phyloP scores from a whole-genome alignment of 2,888 invertebrate genomes.

The Pristionchus japonicus region DNA sequence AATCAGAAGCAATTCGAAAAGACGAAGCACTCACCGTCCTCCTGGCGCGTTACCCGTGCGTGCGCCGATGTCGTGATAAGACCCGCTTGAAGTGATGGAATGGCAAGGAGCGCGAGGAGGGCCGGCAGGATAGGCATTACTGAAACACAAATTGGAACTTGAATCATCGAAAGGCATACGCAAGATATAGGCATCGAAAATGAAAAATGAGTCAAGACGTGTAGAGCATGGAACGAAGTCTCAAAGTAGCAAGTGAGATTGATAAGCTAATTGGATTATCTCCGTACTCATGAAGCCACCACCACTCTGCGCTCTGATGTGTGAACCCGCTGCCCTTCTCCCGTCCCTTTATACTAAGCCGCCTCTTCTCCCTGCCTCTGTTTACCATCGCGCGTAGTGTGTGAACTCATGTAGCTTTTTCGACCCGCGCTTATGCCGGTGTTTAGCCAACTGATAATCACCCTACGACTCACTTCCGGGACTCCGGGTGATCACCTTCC shows the following conservation, averaged over 20 bases:
- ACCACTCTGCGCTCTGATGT: background rate
- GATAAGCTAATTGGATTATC: background rate
- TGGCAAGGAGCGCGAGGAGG: background rate
- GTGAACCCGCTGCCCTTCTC: background rate
- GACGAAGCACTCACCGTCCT: background rate
- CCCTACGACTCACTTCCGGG: background rate
- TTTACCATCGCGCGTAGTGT: background rate
- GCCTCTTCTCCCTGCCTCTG: constrained; percentile 56
- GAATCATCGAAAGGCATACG: background rate
- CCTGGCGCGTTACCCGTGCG: background rate
- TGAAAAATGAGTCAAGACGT: background rate
- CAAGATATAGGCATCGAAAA: background rate
- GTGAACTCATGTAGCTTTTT: constrained; percentile 35
- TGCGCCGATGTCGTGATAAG: background rate
- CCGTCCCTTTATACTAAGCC: background rate
- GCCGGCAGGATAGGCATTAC: constrained; percentile 16
- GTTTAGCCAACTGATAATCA: background rate
- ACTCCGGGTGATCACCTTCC: background rate
- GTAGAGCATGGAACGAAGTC: too few relatives aligned
- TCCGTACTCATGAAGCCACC: background rate
- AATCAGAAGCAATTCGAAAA: background rate
- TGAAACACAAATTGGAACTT: background rate
- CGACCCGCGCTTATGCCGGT: background rate
- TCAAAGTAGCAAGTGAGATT: background rate
- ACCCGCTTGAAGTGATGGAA: background rate